Percentiles rank a stretch among this genome's conserved stretches.
These are phyloP conservation scores for Ypsolopha sequella DNA, from an alignment of 2,888 invertebrate genomes.

Conservation along the genomic window DNA sequence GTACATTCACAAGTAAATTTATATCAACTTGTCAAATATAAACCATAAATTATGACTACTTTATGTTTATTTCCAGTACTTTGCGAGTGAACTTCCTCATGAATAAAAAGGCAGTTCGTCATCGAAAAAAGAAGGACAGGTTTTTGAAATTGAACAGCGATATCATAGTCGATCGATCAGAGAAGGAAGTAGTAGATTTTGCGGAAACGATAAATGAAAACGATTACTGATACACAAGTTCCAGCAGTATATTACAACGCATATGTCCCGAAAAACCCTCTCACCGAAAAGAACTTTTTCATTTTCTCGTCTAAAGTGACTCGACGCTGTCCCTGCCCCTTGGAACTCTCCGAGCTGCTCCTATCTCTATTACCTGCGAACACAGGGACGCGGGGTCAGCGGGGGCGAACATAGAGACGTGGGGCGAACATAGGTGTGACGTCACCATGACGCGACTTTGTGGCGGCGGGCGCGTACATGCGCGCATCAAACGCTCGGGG, in stretches of 20 bases:
- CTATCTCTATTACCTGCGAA: slow-evolving; percentile 75
- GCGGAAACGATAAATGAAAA: slow-evolving; percentile 34
- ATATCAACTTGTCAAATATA: no score
- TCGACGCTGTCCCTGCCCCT: slow-evolving; percentile 84
- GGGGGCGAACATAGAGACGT: slow-evolving; percentile 15
- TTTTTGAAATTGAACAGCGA: slow-evolving; percentile 37
- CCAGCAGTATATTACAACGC: slow-evolving; percentile 56
- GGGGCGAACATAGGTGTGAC: slow-evolving; percentile 3
- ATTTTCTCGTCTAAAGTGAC: slow-evolving; percentile 93
- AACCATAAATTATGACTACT: no score
- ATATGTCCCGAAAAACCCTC: slow-evolving; percentile 43
- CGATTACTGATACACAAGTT: slow-evolving; percentile 51
- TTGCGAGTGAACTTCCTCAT: slow-evolving; percentile 31
- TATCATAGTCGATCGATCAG: slow-evolving; percentile 45
- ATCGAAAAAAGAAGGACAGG: slow-evolving; percentile 12
- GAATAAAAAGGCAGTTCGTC: slow-evolving; percentile 22
- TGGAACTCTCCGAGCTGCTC: slow-evolving; percentile 73
- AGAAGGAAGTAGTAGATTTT: slow-evolving; percentile 48
- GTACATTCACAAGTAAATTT: slow-evolving; percentile 28
- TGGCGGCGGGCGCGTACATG: slow-evolving; percentile 36
- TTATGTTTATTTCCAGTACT: no score
- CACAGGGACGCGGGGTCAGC: slow-evolving; percentile 29
- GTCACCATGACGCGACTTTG: no score
- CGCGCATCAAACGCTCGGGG: neutral
- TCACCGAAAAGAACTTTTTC: slow-evolving; percentile 95